Percentiles rank a stretch among this genome's conserved stretches.
These are phyloP conservation scores for Athalia rosae DNA, from an alignment of 2,888 invertebrate genomes.

Conservation along the genomic window DNA sequence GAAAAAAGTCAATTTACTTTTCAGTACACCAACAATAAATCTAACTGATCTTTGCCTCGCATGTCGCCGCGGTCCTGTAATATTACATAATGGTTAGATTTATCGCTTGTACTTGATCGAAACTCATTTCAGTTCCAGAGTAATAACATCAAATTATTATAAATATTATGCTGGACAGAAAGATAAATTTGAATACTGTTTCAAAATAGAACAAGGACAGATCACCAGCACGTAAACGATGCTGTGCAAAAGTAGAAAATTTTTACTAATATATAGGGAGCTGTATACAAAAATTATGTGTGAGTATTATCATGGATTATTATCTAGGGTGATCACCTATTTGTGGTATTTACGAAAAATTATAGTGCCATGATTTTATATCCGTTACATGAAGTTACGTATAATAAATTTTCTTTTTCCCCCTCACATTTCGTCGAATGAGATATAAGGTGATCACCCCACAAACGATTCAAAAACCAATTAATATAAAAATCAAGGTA, in stretches of 20 bases:
- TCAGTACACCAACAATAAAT: neutral
- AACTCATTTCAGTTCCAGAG: neutral
- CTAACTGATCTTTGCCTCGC: neutral
- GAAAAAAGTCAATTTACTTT: neutral
- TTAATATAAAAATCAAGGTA: conserved; percentile 46
- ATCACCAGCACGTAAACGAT: conserved; percentile 42
- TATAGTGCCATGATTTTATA: neutral
- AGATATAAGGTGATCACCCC: conserved; percentile 49
- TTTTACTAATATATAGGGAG: conserved; percentile 25
- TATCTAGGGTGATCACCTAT: conserved; percentile 35
- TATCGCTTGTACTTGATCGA: neutral
- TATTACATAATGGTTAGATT: neutral
- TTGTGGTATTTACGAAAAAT: conserved; percentile 7
- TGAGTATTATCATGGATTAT: conserved; percentile 35
- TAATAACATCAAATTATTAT: neutral
- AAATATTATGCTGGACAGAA: neutral
- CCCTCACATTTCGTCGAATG: neutral
- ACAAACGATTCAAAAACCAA: conserved; percentile 46
- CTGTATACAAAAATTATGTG: conserved; percentile 38
- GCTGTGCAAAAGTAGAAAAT: conserved; percentile 32
- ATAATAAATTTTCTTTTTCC: neutral
- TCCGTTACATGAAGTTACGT: neutral
- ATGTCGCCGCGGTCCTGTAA: conserved; percentile 1
- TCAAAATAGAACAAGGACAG: conserved; percentile 39
- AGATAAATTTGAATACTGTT: conserved; percentile 28